Base-by-base conservation (phyloP, 2,888 invertebrate species). In the Eilema griseolum region DNA sequence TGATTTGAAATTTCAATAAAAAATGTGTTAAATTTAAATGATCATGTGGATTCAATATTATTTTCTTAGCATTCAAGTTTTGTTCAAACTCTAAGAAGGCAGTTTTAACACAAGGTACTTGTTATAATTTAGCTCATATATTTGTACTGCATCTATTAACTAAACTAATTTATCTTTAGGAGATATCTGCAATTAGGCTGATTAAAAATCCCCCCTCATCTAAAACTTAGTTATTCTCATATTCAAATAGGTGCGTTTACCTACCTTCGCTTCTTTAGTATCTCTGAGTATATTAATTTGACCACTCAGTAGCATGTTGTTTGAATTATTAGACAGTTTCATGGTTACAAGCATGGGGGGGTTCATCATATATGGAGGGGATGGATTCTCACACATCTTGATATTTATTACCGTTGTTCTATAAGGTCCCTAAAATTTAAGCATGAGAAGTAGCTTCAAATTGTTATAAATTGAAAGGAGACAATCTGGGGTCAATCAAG, bases 201-300 rank as follows among this genome's bases (percentile, higher is more conserved):
- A n/a, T n/a, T n/a, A 10, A 2, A n/a, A 10, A 52, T 52, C 7
- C n/a, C 8, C n/a, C 8, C 8, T n/a, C n/a, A 52, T 10, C n/a
- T 52, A 2, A n/a, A 8, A 8, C 2, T 52, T n/a, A n/a, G 5
- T 20, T 41, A 41, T 41, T 41, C 16, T 41, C 41, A 41, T 41
- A 20, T n/a, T n/a, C n/a, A 41, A 2, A 20, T n/a, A 20, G 20
- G 20, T 46, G 7, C 7, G n/a, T n/a, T 41, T 33, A 61, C 46
- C 0, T 41, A 69, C 69, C 60, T 69, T 69, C 3, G 59, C 24
- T 24, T 69, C 59, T 23, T 63, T 64, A 12, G 46, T 60, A 33
- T 65, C 69, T 23, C 12, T 60, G 8, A 62, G 3, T n/a, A 79
- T 24, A 0, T 72, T 78, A 11, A 80, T 2, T 20, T 71, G 75